Evolutionary conservation across 1,140 invertebrate genomes (phyloP), one percentile per base, ranked within the genome.

Genomic region (Drosophila lowei): DNA sequence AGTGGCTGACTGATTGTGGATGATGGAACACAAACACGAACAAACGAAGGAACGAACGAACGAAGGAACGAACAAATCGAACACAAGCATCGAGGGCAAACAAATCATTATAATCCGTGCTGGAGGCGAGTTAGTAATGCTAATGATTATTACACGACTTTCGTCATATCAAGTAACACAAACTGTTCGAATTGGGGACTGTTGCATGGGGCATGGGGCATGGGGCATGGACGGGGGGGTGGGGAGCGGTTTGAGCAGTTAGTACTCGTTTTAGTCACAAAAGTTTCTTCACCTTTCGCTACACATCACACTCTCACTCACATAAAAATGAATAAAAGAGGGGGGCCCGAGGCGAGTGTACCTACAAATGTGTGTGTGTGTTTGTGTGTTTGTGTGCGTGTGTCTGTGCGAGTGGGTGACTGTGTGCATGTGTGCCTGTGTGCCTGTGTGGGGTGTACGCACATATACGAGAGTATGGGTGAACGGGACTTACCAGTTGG

Each of bases 401-500:
- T 25, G 30, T 41, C 42, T 68, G 30, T 47, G 9, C 3, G 23
- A 5, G 3, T 25, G 23, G 23, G 23, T 25, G 23, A 0, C 4
- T 5, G 23, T 25, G 21, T 55, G n/a, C 11, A 28, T 64, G 47
- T 7, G 44, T 47, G 50, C 21, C 21, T 65, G 34, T 64, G 47
- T 59, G 23, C 47, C 25, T 38, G 34, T 64, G 34, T 6, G 49
- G 34, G 41, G 42, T 66, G 56, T 48, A 50, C 59, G 30, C 8
- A 43, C 42, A 30, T 23, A 23, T 21, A 41, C 21, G 11, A 30
- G 47, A 48, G 44, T 23, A 15, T 52, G 60, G 41, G 46, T 60
- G 42, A 15, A 13, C 38, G 18, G 47, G 50, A 74, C 95, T 97
- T 97, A 98, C 97, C 97, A 97, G 97, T 96, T 92, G 97, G 96